phyloP scores from a whole-genome alignment of 2,113 vertebrate genomes.

The Dolichallabes microphthalmus region DNA sequence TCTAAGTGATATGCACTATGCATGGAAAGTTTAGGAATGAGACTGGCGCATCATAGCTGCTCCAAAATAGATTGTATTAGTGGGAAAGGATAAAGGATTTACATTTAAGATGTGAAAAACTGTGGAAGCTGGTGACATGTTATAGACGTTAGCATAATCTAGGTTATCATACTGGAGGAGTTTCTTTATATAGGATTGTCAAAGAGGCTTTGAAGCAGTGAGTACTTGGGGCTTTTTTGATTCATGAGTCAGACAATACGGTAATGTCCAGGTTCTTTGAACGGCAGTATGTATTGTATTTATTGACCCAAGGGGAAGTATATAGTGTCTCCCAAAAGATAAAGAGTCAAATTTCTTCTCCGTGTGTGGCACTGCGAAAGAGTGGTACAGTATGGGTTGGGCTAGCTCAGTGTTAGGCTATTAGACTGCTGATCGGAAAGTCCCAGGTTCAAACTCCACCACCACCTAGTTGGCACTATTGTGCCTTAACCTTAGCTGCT shows the following conservation, averaged over 20 bases:
- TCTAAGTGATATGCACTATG: no score
- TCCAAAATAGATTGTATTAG: background rate
- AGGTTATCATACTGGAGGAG: background rate
- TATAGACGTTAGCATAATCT: background rate
- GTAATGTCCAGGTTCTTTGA: background rate
- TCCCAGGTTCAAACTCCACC: no score
- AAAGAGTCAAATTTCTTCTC: background rate
- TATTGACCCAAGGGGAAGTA: background rate
- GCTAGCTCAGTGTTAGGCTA: no score
- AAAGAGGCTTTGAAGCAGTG: background rate
- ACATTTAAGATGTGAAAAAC: no score
- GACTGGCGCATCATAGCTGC: background rate
- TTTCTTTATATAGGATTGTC: background rate
- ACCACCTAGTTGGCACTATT: no score
- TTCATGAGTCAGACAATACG: background rate
- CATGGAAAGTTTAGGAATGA: background rate
- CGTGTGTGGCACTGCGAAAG: background rate
- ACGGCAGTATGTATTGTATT: background rate
- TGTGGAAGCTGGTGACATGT: no score
- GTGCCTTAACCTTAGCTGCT: no score
- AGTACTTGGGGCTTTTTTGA: background rate
- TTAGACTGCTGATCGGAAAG: no score
- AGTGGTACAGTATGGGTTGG: background rate
- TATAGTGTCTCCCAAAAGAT: background rate
- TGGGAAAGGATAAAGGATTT: background rate